These are phyloP conservation scores for Muscina levida DNA, from an alignment of 2,888 invertebrate species.

Conservation along the genomic window DNA sequence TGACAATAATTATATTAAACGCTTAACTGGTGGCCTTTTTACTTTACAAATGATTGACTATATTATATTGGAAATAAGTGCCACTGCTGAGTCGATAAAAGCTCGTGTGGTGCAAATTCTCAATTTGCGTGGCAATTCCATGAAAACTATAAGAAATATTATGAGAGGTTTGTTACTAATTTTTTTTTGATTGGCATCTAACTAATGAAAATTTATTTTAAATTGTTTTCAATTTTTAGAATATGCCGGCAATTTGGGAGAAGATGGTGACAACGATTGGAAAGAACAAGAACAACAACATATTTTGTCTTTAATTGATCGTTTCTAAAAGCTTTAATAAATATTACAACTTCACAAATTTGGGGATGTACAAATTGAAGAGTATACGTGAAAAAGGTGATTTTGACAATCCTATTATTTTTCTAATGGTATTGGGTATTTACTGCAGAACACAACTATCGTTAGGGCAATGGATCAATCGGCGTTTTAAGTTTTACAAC, in stretches of 20 bases:
- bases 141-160: constrained; percentile 94
- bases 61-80: constrained; percentile 88
- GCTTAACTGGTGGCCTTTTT: constrained; percentile 96
- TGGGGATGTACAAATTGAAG: too few relatives aligned
- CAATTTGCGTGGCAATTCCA: constrained; percentile 92
- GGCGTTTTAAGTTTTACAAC: too few relatives aligned
- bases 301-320: constrained; percentile 94
- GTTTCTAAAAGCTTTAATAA: constrained; percentile 84
- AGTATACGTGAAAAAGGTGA: too few relatives aligned
- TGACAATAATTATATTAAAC: constrained; percentile 92
- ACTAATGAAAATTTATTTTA: too few relatives aligned
- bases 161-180: constrained; percentile 92
- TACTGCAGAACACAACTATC: too few relatives aligned
- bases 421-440: background rate
- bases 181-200: background rate
- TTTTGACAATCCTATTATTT: too few relatives aligned
- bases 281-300: constrained; percentile 94
- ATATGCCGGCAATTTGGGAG: constrained; percentile 97
- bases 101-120: constrained; percentile 93
- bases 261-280: constrained; percentile 88
- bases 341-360: constrained; percentile 4
- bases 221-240: too few relatives aligned
- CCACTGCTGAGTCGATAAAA: constrained; percentile 86
- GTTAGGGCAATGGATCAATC: too few relatives aligned
- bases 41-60: constrained; percentile 97